Evolutionary conservation across 2,888 invertebrate genomes (phyloP), one percentile per base, ranked within the genome.

Genomic region (Agrotis segetum): DNA sequence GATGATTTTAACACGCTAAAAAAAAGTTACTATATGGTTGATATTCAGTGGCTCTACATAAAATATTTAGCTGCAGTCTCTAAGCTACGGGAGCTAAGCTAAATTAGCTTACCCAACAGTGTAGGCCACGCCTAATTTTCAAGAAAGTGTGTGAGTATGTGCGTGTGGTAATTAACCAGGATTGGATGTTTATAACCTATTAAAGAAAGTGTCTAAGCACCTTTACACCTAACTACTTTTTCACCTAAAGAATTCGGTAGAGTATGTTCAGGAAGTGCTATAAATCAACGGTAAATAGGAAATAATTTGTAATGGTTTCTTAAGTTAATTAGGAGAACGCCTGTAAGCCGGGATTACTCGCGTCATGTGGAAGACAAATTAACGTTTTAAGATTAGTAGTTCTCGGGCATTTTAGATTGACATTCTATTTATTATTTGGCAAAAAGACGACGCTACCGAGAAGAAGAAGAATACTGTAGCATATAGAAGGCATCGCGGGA

Each of bases 101-200:
- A 17, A n/a, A 6, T 17, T 49, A 6, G 34, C 19, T 52, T 6
- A 67, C 29, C 29, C 52, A 5, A 29, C 24, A 7, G 56, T 77
- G 19, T 50, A 2, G 2, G 14, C 17, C 1, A 11, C 21, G 6
- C 53, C 21, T 49, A 49, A 53, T 0, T 73, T 47, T 21, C 16
- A 17, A 24, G 16, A 17, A 34, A 40, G 52, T 52, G 24, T n/a
- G 55, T 46, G 24, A 52, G 19, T 62, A 53, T 3, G 40, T 67
- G 62, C 63, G 56, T 47, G 53, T 72, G 69, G 65, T 66, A 79
- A 85, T 74, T 74, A 74, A 50, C 55, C 7, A 29, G 59, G 53
- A 69, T 74, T 74, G 60, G 59, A 71, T 67, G 59, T 71, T 77
- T 73, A 60, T 13, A 29, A 58, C 24, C 34, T 66, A 68, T 70